Evolutionary conservation across 2,113 vertebrate genomes (phyloP).

Genomic region (Oryzias melastigma): DNA sequence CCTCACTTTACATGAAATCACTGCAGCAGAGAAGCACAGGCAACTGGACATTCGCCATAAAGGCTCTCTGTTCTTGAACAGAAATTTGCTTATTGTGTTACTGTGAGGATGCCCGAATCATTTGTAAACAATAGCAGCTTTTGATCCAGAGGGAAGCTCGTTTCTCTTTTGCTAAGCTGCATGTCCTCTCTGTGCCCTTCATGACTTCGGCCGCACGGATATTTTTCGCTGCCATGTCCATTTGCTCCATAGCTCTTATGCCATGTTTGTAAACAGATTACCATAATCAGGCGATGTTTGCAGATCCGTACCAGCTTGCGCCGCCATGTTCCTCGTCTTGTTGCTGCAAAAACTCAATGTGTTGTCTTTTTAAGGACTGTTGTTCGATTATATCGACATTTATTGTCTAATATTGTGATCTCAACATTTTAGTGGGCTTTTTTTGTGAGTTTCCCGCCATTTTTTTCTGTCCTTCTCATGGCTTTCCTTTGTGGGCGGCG

Average conservation of each 20-base stretch:
- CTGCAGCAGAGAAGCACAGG: conserved; percentile 35
- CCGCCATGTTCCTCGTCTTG: no score
- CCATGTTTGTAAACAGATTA: conserved; percentile 59
- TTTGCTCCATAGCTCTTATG: not conserved
- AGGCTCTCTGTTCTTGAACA: conserved; percentile 62
- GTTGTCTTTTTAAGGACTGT: no score
- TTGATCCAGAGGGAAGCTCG: conserved; percentile 49
- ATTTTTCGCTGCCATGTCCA: conserved; percentile 8
- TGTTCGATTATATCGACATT: no score
- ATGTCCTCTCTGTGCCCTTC: conserved; percentile 11
- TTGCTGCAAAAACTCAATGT: no score
- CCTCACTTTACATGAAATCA: conserved; percentile 39
- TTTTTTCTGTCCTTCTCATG: conserved; percentile 62
- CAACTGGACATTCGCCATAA: conserved; percentile 59
- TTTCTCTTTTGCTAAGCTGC: conserved; percentile 15
- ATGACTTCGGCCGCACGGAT: conserved; percentile 17
- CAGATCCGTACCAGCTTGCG: conserved; percentile 16
- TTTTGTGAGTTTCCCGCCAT: conserved; percentile 19
- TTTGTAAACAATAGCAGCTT: conserved; percentile 72
- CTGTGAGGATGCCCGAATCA: conserved; percentile 58
- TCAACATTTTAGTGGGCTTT: conserved; percentile 5
- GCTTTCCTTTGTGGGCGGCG: conserved; percentile 56
- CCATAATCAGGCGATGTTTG: conserved; percentile 52
- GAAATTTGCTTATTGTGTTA: conserved; percentile 74
- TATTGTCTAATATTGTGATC: conserved; percentile 12